phyloP scores from a whole-genome alignment of 2,113 vertebrate genomes.

The Cephalopterus ornatus region DNA sequence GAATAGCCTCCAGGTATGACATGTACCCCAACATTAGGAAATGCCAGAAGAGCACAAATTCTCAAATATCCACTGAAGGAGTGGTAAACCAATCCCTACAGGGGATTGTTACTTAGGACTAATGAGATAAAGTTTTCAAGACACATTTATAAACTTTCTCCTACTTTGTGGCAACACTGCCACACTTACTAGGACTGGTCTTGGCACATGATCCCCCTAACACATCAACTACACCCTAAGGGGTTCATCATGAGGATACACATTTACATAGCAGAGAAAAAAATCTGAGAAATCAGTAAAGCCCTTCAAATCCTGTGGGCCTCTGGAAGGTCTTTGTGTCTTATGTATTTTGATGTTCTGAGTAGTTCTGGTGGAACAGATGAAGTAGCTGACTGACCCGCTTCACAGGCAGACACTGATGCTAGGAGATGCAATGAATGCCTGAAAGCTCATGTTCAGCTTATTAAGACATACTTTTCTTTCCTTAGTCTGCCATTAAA shows the following conservation, averaged over 20 bases:
- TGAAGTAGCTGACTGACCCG: not conserved
- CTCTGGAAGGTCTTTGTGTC: not conserved
- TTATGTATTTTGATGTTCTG: rapidly evolving
- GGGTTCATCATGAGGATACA: not conserved
- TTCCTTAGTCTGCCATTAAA: not conserved
- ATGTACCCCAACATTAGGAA: not conserved
- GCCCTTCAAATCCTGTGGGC: not conserved
- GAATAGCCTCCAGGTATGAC: not conserved
- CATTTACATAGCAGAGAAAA: not conserved
- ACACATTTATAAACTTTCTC: not conserved
- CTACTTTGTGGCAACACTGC: not conserved
- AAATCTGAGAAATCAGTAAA: not conserved
- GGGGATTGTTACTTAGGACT: slow-evolving; percentile 18
- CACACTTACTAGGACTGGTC: not conserved
- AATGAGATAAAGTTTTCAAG: not conserved
- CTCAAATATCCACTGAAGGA: not conserved
- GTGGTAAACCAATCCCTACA: not conserved
- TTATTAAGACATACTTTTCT: not conserved
- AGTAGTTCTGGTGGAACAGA: not conserved
- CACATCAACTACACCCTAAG: not conserved
- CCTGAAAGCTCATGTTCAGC: not conserved
- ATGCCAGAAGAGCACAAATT: not conserved
- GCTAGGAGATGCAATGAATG: not conserved
- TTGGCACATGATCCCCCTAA: not conserved
- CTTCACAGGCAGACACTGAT: not conserved